These are phyloP conservation scores for Cydia pomonella DNA, from an alignment of 1,140 invertebrate species.

Conservation along the genomic window DNA sequence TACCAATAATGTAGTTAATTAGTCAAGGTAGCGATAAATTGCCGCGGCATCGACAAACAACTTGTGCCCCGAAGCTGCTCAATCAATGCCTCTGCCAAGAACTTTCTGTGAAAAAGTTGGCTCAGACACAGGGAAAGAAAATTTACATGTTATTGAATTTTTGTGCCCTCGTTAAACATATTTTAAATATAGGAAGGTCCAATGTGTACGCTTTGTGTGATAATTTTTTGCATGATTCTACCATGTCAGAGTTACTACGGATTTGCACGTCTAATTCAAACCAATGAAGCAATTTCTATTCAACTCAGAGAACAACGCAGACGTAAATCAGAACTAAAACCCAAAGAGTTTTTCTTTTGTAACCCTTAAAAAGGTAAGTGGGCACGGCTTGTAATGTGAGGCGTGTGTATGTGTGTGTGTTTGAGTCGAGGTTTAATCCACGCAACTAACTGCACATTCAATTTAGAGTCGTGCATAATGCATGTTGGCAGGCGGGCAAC, in stretches of 20 bases:
- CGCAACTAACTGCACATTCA: constrained; percentile 76
- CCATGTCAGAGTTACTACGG: background rate
- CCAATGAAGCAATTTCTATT: constrained; percentile 30
- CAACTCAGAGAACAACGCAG: constrained; percentile 1
- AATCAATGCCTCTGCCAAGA: constrained; percentile 67
- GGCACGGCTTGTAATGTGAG: constrained; percentile 16
- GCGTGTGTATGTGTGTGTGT: too few species aligned
- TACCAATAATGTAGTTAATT: background rate
- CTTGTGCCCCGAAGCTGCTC: constrained; percentile 49
- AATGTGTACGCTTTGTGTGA: background rate
- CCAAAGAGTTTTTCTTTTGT: constrained; percentile 14
- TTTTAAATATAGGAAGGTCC: constrained; percentile 39
- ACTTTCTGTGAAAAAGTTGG: constrained; percentile 70
- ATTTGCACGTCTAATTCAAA: constrained; percentile 12
- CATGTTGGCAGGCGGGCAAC: constrained; percentile 57
- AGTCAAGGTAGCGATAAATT: background rate
- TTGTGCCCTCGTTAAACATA: constrained; percentile 68
- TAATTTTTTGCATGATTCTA: background rate
- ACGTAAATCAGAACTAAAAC: constrained; percentile 27
- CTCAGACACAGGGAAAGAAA: constrained; percentile 61
- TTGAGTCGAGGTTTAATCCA: constrained; percentile 57
- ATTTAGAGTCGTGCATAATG: constrained; percentile 77
- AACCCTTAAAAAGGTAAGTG: constrained; percentile 26
- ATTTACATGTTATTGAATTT: constrained; percentile 80
- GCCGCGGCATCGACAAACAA: constrained; percentile 23